Base-by-base conservation (phyloP, 2,888 invertebrate species). In the Agriotes lineatus region DNA sequence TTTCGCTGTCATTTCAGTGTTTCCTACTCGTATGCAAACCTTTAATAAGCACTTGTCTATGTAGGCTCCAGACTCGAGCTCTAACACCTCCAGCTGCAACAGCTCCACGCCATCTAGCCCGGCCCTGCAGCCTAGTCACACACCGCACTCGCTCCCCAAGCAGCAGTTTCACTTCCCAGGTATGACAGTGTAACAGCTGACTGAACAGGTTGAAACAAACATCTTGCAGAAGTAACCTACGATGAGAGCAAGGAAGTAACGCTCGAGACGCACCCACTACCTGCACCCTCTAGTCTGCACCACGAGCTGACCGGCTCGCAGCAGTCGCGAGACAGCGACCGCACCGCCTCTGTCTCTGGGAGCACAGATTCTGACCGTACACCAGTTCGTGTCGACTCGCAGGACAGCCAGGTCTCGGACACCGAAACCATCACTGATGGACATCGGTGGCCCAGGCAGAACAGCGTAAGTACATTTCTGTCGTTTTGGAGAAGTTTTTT, bases 51-150 rank as follows among this genome's bases (percentile, higher is more conserved):
- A 14, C 9, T 18, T 1, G 1, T 20, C 22, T 48, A 82, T 79
- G 44, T 84, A 90, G 90, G 89, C 90, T 56, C 93, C 91, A 19
- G 96, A 96, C 85, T 95, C 95, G 74, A 95, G 96, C 84, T 96
- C 96, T 42, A 96, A 94, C 82, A 95, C 96, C 62, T 97, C 97
- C 62, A 97, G 96, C 83, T 97, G 96, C 86, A 97, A 96, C 85
- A 96, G 96, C 83, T 97, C 97, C 66, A 96, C 96, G 71, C 97
- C 97, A 71, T 97, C 97, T 76, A 96, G 96, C 81, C 97, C 98
- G 56, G 96, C 96, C 76, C 88, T 70, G 78, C 85, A 83, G 83
- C 85, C 78, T 78, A 83, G 81, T 79, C 86, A 80, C 30, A 84
- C 83, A 77, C 84, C 86, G 57, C 82, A 83, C 68, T 82, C 83